phyloP scores from a whole-genome alignment of 2,888 invertebrate genomes.

The Chloroclysta siterata region DNA sequence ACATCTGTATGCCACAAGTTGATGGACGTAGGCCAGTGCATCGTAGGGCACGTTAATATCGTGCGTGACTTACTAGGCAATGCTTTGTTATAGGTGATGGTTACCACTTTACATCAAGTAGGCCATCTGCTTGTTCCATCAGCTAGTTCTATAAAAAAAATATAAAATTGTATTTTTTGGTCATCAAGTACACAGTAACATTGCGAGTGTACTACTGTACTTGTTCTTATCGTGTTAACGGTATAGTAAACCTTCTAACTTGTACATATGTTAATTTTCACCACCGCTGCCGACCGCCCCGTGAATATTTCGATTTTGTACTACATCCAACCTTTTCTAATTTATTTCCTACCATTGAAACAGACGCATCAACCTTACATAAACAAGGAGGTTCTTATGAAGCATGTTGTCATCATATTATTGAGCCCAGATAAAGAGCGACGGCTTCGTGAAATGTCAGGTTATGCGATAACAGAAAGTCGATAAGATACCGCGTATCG shows the following conservation, averaged over 20 bases:
- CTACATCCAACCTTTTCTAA: neutral
- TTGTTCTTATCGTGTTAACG: neutral
- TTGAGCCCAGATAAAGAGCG: slow-evolving; percentile 32
- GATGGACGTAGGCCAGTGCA: too few relatives aligned
- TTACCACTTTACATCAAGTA: too few relatives aligned
- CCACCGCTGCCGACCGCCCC: neutral
- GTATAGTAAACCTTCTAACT: neutral
- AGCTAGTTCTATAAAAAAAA: too few relatives aligned
- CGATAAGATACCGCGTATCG: slow-evolving; percentile 39
- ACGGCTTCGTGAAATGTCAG: slow-evolving; percentile 37
- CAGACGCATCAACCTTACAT: neutral
- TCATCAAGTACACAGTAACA: too few relatives aligned
- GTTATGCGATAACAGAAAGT: slow-evolving; percentile 33
- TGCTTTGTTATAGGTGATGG: too few relatives aligned
- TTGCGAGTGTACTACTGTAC: neutral
- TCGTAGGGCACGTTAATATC: too few relatives aligned
- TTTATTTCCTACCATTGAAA: neutral
- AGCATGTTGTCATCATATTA: slow-evolving; percentile 21
- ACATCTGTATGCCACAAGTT: too few relatives aligned
- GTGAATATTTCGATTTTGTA: neutral
- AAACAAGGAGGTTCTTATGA: neutral
- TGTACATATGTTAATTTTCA: neutral
- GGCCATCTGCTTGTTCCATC: too few relatives aligned
- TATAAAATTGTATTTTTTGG: too few relatives aligned
- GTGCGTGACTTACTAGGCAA: too few relatives aligned